Conservation (phyloP, 2,113 vertebrate genomes). For the Pelecanus crispus region DNA sequence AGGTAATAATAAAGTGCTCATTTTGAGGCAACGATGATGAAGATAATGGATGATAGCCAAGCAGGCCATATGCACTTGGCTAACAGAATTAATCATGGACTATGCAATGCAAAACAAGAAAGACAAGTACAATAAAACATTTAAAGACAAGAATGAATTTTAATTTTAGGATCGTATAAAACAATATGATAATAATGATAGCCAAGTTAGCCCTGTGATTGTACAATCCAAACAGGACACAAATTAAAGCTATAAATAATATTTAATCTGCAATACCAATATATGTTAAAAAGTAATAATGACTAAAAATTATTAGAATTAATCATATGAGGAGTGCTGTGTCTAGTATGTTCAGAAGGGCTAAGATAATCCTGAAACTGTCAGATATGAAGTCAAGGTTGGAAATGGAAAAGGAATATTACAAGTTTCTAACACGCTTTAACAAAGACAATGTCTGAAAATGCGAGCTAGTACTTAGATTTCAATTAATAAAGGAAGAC, state of each 20-base stretch:
- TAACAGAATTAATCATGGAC: slow-evolving; percentile 66
- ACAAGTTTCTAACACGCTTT: slow-evolving; percentile 44
- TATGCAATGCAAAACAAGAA: slow-evolving; percentile 39
- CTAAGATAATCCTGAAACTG: slow-evolving; percentile 8
- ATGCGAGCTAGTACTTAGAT: slow-evolving; percentile 44
- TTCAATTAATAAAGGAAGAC: slow-evolving; percentile 62
- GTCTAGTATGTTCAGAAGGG: slow-evolving; percentile 40
- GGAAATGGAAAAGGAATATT: slow-evolving; percentile 47
- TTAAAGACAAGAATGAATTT: slow-evolving; percentile 68
- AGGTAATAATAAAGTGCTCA: slow-evolving; percentile 68
- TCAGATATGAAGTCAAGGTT: not conserved
- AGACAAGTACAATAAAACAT: slow-evolving; percentile 61
- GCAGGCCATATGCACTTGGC: slow-evolving; percentile 69
- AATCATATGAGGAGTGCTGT: slow-evolving; percentile 29
- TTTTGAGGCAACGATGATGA: slow-evolving; percentile 60
- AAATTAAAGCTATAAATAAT: slow-evolving; percentile 75
- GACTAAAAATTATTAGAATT: slow-evolving; percentile 66
- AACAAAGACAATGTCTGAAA: slow-evolving; percentile 29
- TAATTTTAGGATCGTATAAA: slow-evolving; percentile 71
- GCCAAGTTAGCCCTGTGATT: slow-evolving; percentile 50
- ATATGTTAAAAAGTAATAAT: slow-evolving; percentile 64
- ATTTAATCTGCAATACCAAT: slow-evolving; percentile 63
- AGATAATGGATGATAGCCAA: slow-evolving; percentile 71
- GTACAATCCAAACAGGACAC: slow-evolving; percentile 64
- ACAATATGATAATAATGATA: slow-evolving; percentile 66